phyloP scores from a whole-genome alignment of 1,140 invertebrate genomes.

The Drosophila lacertosa region DNA sequence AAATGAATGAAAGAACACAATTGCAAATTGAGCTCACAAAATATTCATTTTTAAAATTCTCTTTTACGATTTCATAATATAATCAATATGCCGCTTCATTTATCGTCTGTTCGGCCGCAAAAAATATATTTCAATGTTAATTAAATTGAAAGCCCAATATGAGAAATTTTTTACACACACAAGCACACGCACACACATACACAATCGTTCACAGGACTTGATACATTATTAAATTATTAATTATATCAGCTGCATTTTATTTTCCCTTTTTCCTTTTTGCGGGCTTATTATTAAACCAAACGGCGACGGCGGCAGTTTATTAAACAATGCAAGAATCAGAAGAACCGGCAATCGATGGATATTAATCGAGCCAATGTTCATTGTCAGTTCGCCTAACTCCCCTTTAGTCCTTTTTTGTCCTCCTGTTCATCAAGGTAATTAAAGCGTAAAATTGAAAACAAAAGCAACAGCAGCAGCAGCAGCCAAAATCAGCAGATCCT shows the following conservation, averaged over 20 bases:
- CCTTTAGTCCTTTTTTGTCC: neutral
- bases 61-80: slow-evolving; percentile 4
- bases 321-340: slow-evolving; percentile 59
- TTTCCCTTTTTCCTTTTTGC: slow-evolving; percentile 11
- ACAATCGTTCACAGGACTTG: neutral
- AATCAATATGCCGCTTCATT: slow-evolving; percentile 44
- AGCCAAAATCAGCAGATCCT: slow-evolving; percentile 1
- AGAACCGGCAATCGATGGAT: slow-evolving; percentile 69
- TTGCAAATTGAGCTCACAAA: neutral
- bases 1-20: neutral
- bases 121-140: slow-evolving; percentile 70
- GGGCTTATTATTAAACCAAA: slow-evolving; percentile 59
- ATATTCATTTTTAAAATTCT: neutral
- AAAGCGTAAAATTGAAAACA: slow-evolving; percentile 78
- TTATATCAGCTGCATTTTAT: slow-evolving; percentile 57
- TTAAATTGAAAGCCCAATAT: slow-evolving; percentile 69
- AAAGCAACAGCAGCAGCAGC: slow-evolving; percentile 59
- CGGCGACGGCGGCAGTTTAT: slow-evolving; percentile 63
- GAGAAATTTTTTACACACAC: slow-evolving; percentile 32
- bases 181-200: slow-evolving; percentile 9
- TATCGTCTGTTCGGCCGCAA: slow-evolving; percentile 26
- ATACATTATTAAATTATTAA: slow-evolving; percentile 69
- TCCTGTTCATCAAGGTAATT: slow-evolving; percentile 71
- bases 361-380: slow-evolving; percentile 45
- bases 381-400: neutral